phyloP scores from a whole-genome alignment of 2,888 invertebrate species.

The Crossocerus cetratus region DNA sequence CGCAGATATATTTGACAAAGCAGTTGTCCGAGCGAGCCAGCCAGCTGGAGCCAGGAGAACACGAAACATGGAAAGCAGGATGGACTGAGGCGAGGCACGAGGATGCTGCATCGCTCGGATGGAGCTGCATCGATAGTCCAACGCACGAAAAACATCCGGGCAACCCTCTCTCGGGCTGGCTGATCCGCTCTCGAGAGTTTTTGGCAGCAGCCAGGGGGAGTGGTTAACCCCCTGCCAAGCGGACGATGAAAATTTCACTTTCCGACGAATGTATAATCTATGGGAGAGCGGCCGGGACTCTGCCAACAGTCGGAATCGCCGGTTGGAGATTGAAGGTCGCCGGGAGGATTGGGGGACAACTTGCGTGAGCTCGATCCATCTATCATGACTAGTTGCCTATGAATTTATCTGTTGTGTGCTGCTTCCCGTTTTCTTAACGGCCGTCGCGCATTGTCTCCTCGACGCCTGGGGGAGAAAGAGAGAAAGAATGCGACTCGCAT shows the following conservation, averaged over 20 bases:
- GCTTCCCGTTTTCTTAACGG: slow-evolving; percentile 17
- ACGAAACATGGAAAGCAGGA: neutral
- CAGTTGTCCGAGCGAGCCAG: slow-evolving; percentile 18
- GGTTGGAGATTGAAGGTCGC: slow-evolving; percentile 1
- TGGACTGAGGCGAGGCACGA: neutral
- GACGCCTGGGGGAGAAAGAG: too few relatives aligned
- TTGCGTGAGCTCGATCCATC: neutral
- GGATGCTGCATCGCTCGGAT: too few relatives aligned
- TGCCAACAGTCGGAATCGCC: slow-evolving; percentile 8
- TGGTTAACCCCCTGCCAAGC: neutral
- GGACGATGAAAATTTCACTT: slow-evolving; percentile 31
- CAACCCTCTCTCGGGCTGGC: slow-evolving; percentile 7
- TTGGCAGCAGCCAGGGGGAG: slow-evolving; percentile 2
- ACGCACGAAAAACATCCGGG: slow-evolving; percentile 22
- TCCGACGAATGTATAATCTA: slow-evolving; percentile 12
- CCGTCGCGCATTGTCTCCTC: neutral
- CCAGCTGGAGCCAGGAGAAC: slow-evolving; percentile 2
- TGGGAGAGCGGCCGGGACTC: neutral
- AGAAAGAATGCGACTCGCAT: neutral
- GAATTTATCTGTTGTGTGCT: slow-evolving; percentile 2
- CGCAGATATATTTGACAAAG: slow-evolving; percentile 23
- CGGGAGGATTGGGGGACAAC: neutral
- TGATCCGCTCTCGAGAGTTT: slow-evolving; percentile 6
- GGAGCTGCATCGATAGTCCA: slow-evolving; percentile 1
- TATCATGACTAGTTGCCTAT: slow-evolving; percentile 3